Conservation (phyloP, 2,797 vertebrate genomes). For the Bradypodion ventrale region DNA sequence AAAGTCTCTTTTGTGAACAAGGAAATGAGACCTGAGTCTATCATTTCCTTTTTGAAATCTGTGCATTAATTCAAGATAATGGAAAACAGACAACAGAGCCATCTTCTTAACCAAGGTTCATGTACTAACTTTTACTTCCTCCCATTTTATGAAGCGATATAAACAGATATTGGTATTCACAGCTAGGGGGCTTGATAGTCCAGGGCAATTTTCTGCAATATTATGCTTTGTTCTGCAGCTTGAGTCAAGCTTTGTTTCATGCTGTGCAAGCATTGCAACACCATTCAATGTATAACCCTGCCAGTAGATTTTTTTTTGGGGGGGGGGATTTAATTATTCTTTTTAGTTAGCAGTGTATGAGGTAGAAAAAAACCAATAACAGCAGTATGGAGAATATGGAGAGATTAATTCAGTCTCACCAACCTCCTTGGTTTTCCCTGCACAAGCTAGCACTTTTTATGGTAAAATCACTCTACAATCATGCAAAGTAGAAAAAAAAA, state of each 20-base stretch:
- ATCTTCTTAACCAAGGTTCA: not conserved
- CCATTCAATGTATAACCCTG: not conserved
- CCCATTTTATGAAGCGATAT: not conserved
- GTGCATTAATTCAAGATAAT: not conserved
- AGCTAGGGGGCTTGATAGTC: not conserved
- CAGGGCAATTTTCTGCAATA: not conserved
- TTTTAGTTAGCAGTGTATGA: no score
- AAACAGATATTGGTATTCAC: not conserved
- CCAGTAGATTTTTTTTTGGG: no score
- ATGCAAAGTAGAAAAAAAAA: no score
- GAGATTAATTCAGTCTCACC: no score
- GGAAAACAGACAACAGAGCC: not conserved
- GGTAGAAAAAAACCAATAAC: no score
- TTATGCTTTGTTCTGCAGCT: not conserved
- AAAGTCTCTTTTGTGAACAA: constrained; percentile 19
- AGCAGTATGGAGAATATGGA: no score
- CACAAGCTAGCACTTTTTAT: no score
- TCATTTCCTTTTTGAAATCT: constrained; percentile 10
- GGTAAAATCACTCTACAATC: no score
- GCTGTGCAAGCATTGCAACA: not conserved
- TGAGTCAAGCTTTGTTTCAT: not conserved
- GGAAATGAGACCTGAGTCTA: constrained; percentile 13
- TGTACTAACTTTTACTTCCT: not conserved
- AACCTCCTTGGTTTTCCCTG: not conserved
- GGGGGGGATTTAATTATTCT: no score